Conservation (phyloP, 1,140 invertebrate species). For the Cyphomyrmex costatus region DNA sequence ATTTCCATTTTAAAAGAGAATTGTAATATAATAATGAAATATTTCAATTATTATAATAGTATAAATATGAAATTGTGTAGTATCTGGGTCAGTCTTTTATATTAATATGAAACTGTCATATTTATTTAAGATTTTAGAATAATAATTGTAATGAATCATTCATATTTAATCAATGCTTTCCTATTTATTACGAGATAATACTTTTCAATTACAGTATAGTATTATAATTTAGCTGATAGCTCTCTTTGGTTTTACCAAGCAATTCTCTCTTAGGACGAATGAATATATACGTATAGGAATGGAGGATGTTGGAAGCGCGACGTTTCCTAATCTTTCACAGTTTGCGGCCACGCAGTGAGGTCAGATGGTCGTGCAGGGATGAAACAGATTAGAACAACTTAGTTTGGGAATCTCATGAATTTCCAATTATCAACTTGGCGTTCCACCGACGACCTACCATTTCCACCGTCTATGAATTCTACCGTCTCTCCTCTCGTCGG, state of each 20-base stretch:
- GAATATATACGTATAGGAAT: slow-evolving; percentile 7
- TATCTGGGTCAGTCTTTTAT: background rate
- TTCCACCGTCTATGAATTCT: slow-evolving; percentile 67
- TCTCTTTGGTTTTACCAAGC: background rate
- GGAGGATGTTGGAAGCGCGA: background rate
- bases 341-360: slow-evolving; percentile 58
- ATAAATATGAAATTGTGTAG: background rate
- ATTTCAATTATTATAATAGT: background rate
- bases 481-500: background rate
- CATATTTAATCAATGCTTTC: background rate
- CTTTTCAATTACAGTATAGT: background rate
- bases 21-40: background rate
- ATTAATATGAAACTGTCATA: background rate
- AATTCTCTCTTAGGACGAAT: background rate
- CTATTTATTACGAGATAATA: slow-evolving; percentile 10
- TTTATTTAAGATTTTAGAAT: background rate
- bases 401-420: slow-evolving; percentile 83
- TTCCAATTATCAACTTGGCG: slow-evolving; percentile 83
- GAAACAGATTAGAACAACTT: slow-evolving; percentile 80
- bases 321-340: slow-evolving; percentile 65
- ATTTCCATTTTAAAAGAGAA: background rate
- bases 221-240: slow-evolving; percentile 1
- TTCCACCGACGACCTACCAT: slow-evolving; percentile 70
- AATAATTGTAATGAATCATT: background rate
- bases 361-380: slow-evolving; percentile 62